Base-by-base conservation (phyloP, 2,888 invertebrate genomes). In the Nasonovia ribisnigri region DNA sequence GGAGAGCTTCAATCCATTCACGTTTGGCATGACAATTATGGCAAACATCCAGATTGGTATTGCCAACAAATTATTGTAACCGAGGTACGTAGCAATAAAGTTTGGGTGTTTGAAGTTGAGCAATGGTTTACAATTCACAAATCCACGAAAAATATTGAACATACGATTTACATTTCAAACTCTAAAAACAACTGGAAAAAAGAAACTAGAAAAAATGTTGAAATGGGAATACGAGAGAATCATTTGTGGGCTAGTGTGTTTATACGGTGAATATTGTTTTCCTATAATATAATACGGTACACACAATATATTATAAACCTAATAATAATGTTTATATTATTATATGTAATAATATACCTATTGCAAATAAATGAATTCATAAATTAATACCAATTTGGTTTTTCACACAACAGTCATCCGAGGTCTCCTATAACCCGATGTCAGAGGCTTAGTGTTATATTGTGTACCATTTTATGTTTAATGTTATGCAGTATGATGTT, bases 401-500 rank as follows among this genome's bases (percentile, higher is more conserved):
- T 86, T 86, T 13, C 8, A 77, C 36, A 36, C 77, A 42, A 60
- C 24, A 92, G 95, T 46, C 95, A 95, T 93, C 95, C 95, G 1
- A 91, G 95, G 84, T 94, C 94, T 42, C 84, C 92, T 10, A 94
- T 94, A 46, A 93, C 95, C 6, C 94, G 95, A 92, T 91, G 92
- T 84, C 95, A 95, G 46, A 91, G 94, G 29, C 88, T 95, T 29
- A 94, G 94, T 88, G 88, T 95, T 36, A 91, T 94, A 54, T 89
- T 94, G n/a, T 93, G 89, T 42, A 43, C 92, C 16, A 84, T 95
- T 42, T 77, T 95, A 84, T 84, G 90, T 24, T 77, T 94, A 51
- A 93, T 95, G 92, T 88, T 95, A 11, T 84, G 90, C 51, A 94
- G 94, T 48, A 88, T 95, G 51, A 94, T 95, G 94, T 95, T 95